Conservation (phyloP, 2,113 vertebrate species). For the Acrocephalus arundinaceus region DNA sequence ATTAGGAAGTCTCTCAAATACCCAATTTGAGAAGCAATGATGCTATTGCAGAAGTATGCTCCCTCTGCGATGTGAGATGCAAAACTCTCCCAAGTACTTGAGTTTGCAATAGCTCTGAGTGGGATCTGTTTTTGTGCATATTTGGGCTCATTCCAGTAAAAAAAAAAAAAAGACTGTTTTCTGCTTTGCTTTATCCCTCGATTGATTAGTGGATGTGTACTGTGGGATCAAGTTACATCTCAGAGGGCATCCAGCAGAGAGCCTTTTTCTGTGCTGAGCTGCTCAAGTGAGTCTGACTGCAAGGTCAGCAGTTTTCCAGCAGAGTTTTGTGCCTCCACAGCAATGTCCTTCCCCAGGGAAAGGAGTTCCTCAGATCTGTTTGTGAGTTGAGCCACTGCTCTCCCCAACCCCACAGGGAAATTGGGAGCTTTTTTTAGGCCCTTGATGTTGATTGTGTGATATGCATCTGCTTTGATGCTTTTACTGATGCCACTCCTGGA, state of each 20-base stretch:
- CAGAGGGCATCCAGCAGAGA: constrained; percentile 31
- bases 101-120: constrained; percentile 2
- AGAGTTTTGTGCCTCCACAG: background rate
- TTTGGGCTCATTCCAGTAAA: constrained; percentile 32
- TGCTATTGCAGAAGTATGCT: constrained; percentile 59
- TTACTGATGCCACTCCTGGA: background rate
- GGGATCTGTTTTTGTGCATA: constrained; percentile 45
- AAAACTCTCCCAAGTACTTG: constrained; percentile 5
- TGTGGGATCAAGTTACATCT: background rate
- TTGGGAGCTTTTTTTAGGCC: background rate
- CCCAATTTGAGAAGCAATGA: constrained; percentile 26
- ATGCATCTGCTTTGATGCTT: background rate
- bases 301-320: constrained; percentile 32
- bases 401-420: fast-evolving
- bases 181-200: constrained; percentile 8
- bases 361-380: background rate
- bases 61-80: constrained; percentile 11
- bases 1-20: constrained; percentile 63
- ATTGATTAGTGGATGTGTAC: constrained; percentile 18
- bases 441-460: background rate
- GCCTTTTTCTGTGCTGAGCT: background rate
- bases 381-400: background rate
- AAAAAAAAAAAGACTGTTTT: background rate
- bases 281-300: background rate
- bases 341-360: background rate